Evolutionary conservation across 2,113 vertebrate genomes (phyloP), one percentile per base, ranked within the genome.

Genomic region (Galemys pyrenaicus): DNA sequence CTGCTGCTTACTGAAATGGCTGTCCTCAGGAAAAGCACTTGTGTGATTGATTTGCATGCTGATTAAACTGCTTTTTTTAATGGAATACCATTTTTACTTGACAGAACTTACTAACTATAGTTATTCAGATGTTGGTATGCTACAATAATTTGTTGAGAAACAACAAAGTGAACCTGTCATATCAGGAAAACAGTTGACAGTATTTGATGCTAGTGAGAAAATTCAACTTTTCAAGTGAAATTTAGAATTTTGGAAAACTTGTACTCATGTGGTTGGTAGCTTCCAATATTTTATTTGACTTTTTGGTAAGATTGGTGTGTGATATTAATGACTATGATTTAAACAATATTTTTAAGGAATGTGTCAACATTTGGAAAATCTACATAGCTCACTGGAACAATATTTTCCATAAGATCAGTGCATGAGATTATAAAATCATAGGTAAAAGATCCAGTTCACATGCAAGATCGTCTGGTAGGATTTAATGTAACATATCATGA

Each of bases 181-280:
- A 51, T 94, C 58, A 74, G 32, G 74, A 67, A 84, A 91, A 91
- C 9, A 77, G 12, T 30, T 88, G 89, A 46, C 19, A 54, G 39
- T 70, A 19, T 94, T 92, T 87, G 15, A 78, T 81, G 30, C 30
- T n/a, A 58, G 4, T 56, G 46, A 41, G 56, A 85, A 84, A 58
- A 91, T 80, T 85, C 39, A 81, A 49, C 32, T 54, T 89, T 78
- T 92, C 62, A 54, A 58, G 77, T 88, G 49, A 95, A 88, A 89
- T 83, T 67, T 28, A 62, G 30, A 83, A 78, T 83, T 94, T 79
- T 95, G 22, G 89, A 75, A 83, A 92, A 92, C 35, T 89, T 95
- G 22, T 64, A 65, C 74, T 95, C 2, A 39, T 81, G 46, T 86
- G 17, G n/a, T 67, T 86, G 41, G 39, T 64, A 89, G 65, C 58